These are phyloP conservation scores for Python bivittatus DNA, from an alignment of 2,113 vertebrate species.

Conservation along the genomic window DNA sequence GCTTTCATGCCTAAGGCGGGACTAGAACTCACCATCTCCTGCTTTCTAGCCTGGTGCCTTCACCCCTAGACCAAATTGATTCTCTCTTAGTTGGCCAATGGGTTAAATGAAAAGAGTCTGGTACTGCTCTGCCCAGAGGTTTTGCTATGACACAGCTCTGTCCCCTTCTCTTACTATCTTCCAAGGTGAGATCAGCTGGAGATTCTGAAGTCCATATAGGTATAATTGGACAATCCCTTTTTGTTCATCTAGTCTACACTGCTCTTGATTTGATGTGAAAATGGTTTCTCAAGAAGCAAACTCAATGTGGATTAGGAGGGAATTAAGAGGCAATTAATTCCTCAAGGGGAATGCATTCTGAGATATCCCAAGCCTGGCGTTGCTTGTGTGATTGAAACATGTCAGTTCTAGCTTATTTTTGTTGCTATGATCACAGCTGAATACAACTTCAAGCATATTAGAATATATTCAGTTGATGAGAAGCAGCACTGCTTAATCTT, in stretches of 20 bases:
- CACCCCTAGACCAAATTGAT: too few relatives aligned
- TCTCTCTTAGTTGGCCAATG: background rate
- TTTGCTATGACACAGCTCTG: background rate
- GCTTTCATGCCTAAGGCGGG: too few relatives aligned
- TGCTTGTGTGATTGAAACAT: background rate
- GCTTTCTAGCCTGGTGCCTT: too few relatives aligned
- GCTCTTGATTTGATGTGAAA: background rate
- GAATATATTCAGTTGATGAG: background rate
- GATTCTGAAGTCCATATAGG: background rate
- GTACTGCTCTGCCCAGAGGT: background rate
- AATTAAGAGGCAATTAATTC: background rate
- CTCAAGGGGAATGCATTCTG: background rate
- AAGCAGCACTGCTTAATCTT: background rate
- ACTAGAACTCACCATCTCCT: too few relatives aligned
- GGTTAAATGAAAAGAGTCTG: background rate
- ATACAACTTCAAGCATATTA: background rate
- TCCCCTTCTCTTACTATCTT: background rate
- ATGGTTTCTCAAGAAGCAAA: background rate
- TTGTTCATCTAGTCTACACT: background rate
- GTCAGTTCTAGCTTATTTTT: background rate
- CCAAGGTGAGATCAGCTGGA: background rate
- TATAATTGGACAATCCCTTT: background rate
- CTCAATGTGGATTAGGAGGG: background rate
- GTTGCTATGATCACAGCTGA: background rate
- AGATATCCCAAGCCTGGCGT: background rate